Evolutionary conservation across 1,140 invertebrate genomes (phyloP), one percentile per base, ranked within the genome.

Genomic region (Trinorchestia longiramus): DNA sequence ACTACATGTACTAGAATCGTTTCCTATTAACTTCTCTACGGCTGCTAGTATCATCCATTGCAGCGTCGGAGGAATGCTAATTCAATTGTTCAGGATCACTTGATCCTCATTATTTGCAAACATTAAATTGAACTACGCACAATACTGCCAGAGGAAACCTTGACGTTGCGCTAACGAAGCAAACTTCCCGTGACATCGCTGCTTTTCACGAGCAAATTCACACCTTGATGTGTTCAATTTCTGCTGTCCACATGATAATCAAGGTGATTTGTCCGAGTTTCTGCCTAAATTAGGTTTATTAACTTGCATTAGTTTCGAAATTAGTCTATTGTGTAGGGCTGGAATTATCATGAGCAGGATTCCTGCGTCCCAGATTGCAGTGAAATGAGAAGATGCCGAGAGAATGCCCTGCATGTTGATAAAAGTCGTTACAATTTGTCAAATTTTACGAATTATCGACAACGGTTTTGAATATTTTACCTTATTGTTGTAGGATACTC

Each of bases 241-340:
- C 92, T 94, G 92, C 43, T 94, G 92, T 94, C 92, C 92, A 94
- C 92, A 94, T 94, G 43, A 94, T 94, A 94, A 94, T 94, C 92
- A 94, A 94, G 92, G 92, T 94, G 44, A 94, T 94, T 94, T 94
- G 92, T 94, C 44, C 92, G 92, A 94, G 92, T 94, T 94, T 94
- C 92, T 40, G 43, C 43, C 92, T 94, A 47, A 94, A 94, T 94
- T 94, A 94, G 92, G 43, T 94, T 94, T 94, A 94, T 94, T 94
- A 94, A 94, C 92, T 94, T 94, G 92, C 92, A 94, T 94, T 94
- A 94, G 92, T 94, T 94, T 94, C 43, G 19, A 94, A 94, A 94
- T 94, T 94, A 94, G 92, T 94, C 92, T 47, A 94, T 94, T 94
- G 92, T 94, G 41, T 94, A 43, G 36, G 0, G 92, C 40, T 43